Evolutionary conservation across 2,797 vertebrate species (phyloP), one percentile per base, ranked within the genome.

Genomic region (Malacoraja senta): DNA sequence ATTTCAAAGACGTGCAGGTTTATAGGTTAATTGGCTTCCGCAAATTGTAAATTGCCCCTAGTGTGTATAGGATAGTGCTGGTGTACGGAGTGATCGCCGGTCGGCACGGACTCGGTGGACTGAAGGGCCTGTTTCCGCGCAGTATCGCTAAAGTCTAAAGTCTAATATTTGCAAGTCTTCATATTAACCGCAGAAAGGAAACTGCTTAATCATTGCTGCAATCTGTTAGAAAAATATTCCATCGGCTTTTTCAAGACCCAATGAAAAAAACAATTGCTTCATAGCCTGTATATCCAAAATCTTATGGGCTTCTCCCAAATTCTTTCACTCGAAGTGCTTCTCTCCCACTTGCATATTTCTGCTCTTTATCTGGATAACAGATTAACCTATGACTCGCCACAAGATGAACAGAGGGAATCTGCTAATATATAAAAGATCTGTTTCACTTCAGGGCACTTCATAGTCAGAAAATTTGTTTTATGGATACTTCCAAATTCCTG

Each of bases 341-440:
- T 68, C 63, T 86, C 83, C 53, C 13, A 17, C 61, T 65, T 63
- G n/a, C 29, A 19, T 65, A 86, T 65, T 29, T 35, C 83, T n/a
- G 29, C 83, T n/a, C 58, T 86, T 58, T 15, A 63, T 32, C 58
- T 86, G 29, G 29, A 9, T 26, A 84, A 84, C 83, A 86, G 58
- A n/a, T 86, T 86, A 86, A 86, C 6, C 83, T 63, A n/a, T 86
- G 83, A 65, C 29, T 86, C 58, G 63, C 6, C 83, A 84, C 29
- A 12, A 84, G 53, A 84, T 61, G 58, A 15, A 12, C 81, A 19
- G 12, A 86, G 83, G 53, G 63, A 86, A 86, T 86, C 58, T 63
- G 83, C 58, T 86, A 13, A 86, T 63, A 61, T 63, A n/a, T n/a
- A 84, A 12, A 61, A 53, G 29, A 61, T n/a, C 83, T 86, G 58